A percentile compares a stretch with the other conserved stretches of the same genome.
Evolutionary conservation across 2,113 vertebrate genomes (phyloP).

Genomic region (Chinchilla lanigera): DNA sequence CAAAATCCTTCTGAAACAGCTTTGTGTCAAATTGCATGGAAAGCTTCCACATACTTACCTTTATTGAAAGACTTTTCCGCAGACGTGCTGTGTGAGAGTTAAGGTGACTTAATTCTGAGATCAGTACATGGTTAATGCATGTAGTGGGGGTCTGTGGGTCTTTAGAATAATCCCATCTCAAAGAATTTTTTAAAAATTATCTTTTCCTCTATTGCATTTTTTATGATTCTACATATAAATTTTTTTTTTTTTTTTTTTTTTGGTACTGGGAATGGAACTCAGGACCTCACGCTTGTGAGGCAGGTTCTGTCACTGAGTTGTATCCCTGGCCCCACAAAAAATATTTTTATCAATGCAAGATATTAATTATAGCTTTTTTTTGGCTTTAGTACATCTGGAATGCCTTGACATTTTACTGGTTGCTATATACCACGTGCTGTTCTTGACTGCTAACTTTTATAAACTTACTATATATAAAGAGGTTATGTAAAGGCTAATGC

Average conservation of each 20-base stretch:
- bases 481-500: not conserved
- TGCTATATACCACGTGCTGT: not conserved
- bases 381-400: not conserved
- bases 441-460: conserved; percentile 22
- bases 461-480: not conserved
- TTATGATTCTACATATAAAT: conserved; percentile 59
- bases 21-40: not conserved
- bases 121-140: conserved; percentile 74
- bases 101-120: conserved; percentile 77
- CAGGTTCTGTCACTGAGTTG: too few species aligned
- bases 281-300: too few species aligned
- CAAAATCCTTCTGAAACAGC: conserved; percentile 16
- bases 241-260: too few species aligned
- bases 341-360: conserved; percentile 61
- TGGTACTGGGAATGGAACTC: too few species aligned
- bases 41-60: not conserved
- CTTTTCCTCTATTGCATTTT: conserved; percentile 39
- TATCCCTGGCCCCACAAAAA: too few species aligned
- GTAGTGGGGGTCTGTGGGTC: conserved; percentile 43
- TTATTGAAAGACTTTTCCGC: conserved; percentile 4
- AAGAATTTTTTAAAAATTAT: conserved; percentile 26
- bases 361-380: not conserved
- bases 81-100: conserved; percentile 60
- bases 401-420: not conserved
- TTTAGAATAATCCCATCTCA: conserved; percentile 73